Evolutionary conservation across 2,888 invertebrate genomes (phyloP), one percentile per base, ranked within the genome.

Genomic region (Xylocampa areola): DNA sequence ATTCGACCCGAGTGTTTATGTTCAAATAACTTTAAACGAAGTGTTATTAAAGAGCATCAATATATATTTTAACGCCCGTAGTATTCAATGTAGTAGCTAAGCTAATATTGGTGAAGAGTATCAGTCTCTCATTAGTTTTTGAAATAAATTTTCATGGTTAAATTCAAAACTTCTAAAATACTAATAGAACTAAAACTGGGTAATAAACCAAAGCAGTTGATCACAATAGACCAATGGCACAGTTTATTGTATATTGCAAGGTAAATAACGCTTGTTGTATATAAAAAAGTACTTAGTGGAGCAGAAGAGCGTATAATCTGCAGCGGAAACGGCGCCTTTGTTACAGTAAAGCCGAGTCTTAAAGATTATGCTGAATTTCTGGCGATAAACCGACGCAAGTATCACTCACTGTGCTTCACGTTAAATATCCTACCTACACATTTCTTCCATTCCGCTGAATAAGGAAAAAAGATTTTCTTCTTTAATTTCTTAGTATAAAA

Each of bases 291-390:
- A 57, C 55, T 60, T 51, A 72, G 57, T 62, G 50, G 52, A 68
- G 58, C 57, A 68, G 50, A 67, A 63, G 50, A 47, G 32, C 45
- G 51, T 72, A 73, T 82, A 81, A 83, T 84, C 77, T 79, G 62
- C 52, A 65, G 57, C 70, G 77, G 73, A 76, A 78, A 80, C 76
- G 73, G 67, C 72, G 73, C 72, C 77, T 82, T 81, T 77, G 76
- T 80, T 77, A 76, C 74, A 63, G 70, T 59, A 77, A 75, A 78
- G 73, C 68, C 49, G 66, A 73, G 73, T 62, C 74, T 79, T 78
- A 68, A 75, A 80, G 84, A 84, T 82, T 82, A 82, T 71, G 69
- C 57, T 63, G 69, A 80, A 78, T 73, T 76, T 78, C 68, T 69
- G 35, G 62, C 59, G 74, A 79, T 80, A 80, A 80, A 77, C 72